Conservation (phyloP, 2,797 vertebrate genomes). For the Sebastolobus alascanus region DNA sequence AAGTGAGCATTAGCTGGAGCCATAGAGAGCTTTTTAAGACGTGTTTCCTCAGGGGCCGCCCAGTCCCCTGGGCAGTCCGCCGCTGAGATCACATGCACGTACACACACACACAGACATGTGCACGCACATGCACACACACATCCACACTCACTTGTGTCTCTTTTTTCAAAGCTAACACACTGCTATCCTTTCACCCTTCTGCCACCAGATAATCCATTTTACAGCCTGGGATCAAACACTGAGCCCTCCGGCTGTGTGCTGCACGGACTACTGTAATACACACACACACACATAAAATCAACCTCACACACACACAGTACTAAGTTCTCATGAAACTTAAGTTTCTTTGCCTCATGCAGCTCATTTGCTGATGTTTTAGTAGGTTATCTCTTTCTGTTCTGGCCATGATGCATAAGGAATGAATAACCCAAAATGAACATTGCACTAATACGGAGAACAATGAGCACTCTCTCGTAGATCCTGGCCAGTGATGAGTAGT, state of each 20-base stretch:
- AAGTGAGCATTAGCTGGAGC: constrained; percentile 87
- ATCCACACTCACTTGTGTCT: constrained; percentile 30
- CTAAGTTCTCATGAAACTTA: constrained; percentile 47
- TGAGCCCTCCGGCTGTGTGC: constrained; percentile 84
- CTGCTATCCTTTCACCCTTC: constrained; percentile 80
- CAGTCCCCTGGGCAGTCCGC: constrained; percentile 67
- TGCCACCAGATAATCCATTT: constrained; percentile 87
- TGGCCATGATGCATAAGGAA: constrained; percentile 50
- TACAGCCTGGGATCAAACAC: constrained; percentile 87
- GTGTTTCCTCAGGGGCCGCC: constrained; percentile 76
- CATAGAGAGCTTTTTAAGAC: constrained; percentile 78
- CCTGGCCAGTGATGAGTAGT: constrained; percentile 70
- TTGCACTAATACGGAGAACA: constrained; percentile 61
- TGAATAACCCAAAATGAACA: constrained; percentile 47
- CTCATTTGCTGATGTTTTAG: constrained; percentile 47
- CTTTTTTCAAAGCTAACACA: constrained; percentile 67
- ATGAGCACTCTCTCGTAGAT: constrained; percentile 35
- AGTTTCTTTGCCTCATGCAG: constrained; percentile 36
- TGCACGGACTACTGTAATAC: constrained; percentile 69
- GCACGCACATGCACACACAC: background rate
- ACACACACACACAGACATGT: background rate
- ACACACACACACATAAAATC: constrained; percentile 46
- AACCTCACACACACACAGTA: constrained; percentile 20
- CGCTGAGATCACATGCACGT: constrained; percentile 65
- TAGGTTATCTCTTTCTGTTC: constrained; percentile 29